These are phyloP conservation scores for Strix uralensis DNA, from an alignment of 2,113 vertebrate genomes.

Conservation along the genomic window DNA sequence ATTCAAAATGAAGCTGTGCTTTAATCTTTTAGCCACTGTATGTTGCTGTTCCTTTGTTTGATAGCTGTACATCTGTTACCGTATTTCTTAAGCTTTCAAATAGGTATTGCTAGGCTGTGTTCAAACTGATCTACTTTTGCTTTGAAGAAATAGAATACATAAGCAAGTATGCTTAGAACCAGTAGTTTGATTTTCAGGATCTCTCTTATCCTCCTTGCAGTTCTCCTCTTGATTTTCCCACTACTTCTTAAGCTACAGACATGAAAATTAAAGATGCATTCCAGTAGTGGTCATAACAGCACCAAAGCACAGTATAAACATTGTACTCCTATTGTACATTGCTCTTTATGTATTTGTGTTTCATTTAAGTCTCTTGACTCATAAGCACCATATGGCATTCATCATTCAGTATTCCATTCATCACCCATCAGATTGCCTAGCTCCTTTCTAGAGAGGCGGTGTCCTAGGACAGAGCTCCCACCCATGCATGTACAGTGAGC, in stretches of 20 bases:
- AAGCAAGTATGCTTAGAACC: background rate
- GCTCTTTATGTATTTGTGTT: background rate
- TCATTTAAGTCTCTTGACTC: background rate
- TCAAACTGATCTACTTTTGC: background rate
- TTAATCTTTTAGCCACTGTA: background rate
- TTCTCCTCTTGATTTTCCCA: background rate
- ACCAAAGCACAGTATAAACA: background rate
- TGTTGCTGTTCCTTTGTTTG: background rate
- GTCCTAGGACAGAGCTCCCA: background rate
- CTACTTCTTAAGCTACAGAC: background rate
- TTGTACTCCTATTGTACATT: background rate
- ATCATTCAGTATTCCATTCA: background rate
- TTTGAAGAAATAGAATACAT: background rate
- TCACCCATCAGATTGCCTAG: background rate
- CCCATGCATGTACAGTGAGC: accelerated
- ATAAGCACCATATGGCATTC: background rate
- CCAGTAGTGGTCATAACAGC: background rate
- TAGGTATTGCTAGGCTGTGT: background rate
- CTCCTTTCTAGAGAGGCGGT: background rate
- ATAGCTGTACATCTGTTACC: background rate
- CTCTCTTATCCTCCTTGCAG: background rate
- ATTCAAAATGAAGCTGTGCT: background rate
- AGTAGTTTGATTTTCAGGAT: background rate
- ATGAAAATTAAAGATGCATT: background rate
- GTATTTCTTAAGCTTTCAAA: background rate